Evolutionary conservation across 2,797 vertebrate species (phyloP).

Genomic region (Dallia pectoralis): DNA sequence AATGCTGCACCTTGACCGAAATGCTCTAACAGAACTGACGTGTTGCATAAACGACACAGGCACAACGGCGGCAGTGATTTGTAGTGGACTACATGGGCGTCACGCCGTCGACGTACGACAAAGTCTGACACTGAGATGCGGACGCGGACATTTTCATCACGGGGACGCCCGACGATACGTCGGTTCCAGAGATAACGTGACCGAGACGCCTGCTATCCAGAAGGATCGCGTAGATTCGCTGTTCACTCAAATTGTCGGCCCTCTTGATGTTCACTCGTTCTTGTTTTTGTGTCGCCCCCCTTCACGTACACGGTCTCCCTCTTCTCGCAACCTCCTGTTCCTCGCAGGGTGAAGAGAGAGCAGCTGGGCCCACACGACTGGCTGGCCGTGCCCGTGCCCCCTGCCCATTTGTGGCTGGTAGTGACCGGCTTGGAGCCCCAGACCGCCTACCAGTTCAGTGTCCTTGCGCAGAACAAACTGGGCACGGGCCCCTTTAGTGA

Average conservation of each 20-base stretch:
- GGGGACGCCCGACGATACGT: not conserved
- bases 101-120: not conserved
- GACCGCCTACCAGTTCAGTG: constrained; percentile 90
- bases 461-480: constrained; percentile 93
- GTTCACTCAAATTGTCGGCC: not conserved
- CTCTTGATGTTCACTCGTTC: constrained; percentile 12
- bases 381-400: constrained; percentile 82
- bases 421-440: constrained; percentile 87
- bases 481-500: constrained; percentile 95
- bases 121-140: not conserved
- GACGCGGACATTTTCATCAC: not conserved
- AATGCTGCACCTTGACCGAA: not conserved
- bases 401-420: constrained; percentile 78
- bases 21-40: not conserved
- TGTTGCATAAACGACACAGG: not conserved
- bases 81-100: not conserved
- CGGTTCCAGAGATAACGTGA: not conserved
- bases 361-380: constrained; percentile 87
- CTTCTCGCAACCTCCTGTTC: constrained; percentile 30
- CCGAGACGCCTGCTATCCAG: not conserved
- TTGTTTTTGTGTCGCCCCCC: constrained; percentile 28
- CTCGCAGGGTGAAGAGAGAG: constrained; percentile 81
- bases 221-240: not conserved
- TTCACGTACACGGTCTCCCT: constrained; percentile 19
- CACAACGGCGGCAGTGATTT: not conserved